These are phyloP conservation scores for Caenorhabditis sp. DNA, from an alignment of 2,888 invertebrate species.

Conservation along the genomic window DNA sequence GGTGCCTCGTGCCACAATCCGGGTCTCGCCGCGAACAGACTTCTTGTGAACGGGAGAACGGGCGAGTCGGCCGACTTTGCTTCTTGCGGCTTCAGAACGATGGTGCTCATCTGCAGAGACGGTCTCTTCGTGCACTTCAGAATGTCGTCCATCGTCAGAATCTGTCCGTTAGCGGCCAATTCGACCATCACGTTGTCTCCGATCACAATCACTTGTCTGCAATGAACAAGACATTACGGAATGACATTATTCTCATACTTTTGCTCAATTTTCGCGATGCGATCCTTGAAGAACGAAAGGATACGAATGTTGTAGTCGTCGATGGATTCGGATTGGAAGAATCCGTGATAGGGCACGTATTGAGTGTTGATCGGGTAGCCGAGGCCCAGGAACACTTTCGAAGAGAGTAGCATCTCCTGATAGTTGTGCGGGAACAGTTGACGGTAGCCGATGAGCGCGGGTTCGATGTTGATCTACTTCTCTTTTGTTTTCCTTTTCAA, in stretches of 20 bases:
- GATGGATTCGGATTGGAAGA: constrained; percentile 23
- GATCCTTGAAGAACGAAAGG: constrained; percentile 6
- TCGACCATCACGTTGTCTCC: constrained; percentile 43
- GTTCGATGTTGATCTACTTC: constrained; percentile 55
- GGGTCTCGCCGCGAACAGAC: constrained; percentile 27
- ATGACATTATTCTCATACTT: constrained; percentile 11
- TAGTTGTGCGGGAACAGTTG: constrained; percentile 40
- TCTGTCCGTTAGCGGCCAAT: constrained; percentile 16
- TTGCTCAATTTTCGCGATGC: constrained; percentile 44
- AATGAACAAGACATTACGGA: not conserved
- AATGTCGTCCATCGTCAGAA: constrained; percentile 48
- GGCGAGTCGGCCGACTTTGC: too few relatives aligned
- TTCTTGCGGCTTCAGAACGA: constrained; percentile 22
- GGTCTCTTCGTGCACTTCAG: constrained; percentile 18
- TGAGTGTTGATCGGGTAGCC: constrained; percentile 51
- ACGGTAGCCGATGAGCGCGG: constrained; percentile 41
- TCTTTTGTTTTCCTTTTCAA: not conserved
- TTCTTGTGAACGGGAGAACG: constrained; percentile 37
- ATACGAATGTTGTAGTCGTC: constrained; percentile 36
- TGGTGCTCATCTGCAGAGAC: constrained; percentile 33
- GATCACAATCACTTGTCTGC: constrained; percentile 45
- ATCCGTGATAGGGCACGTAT: constrained; percentile 34
- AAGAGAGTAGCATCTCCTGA: constrained; percentile 36
- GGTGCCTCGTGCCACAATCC: constrained; percentile 31
- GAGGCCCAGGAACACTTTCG: constrained; percentile 43